Evolutionary conservation across 2,113 vertebrate species (phyloP).

Genomic region (Apistogramma diplotaenia): DNA sequence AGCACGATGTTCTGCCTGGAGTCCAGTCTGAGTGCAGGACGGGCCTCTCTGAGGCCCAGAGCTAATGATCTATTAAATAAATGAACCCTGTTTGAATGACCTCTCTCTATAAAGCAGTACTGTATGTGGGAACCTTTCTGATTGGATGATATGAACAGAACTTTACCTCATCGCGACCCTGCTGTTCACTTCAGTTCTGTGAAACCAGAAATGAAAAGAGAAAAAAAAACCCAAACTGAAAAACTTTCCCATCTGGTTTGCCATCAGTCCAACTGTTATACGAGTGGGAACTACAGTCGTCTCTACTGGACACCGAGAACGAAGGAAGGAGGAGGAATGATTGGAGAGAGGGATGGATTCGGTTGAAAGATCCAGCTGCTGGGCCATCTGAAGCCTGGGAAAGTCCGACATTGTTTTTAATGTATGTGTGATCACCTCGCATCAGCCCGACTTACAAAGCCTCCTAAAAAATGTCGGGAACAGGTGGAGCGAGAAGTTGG

Average conservation of each 20-base stretch:
- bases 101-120: neutral
- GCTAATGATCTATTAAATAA: too few species aligned
- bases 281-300: conserved; percentile 59
- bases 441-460: conserved; percentile 62
- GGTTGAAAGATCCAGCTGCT: conserved; percentile 81
- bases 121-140: neutral
- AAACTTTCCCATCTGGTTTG: conserved; percentile 71
- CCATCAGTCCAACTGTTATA: conserved; percentile 66
- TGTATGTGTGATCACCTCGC: conserved; percentile 58
- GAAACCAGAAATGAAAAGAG: conserved; percentile 11
- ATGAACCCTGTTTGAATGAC: too few species aligned
- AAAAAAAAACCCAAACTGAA: neutral
- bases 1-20: neutral
- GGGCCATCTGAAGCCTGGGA: conserved; percentile 79
- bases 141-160: neutral
- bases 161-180: conserved; percentile 35
- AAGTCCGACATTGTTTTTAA: conserved; percentile 66
- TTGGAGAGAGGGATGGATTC: conserved; percentile 51
- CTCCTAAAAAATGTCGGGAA: conserved; percentile 59
- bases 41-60: neutral
- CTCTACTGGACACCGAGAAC: conserved; percentile 46
- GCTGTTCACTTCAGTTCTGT: conserved; percentile 45
- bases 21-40: neutral
- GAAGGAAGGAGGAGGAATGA: conserved; percentile 32
- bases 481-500: conserved; percentile 67